Percentiles rank a stretch among this genome's conserved stretches.
These are phyloP conservation scores for Phrixothrix hirtus DNA, from an alignment of 2,888 invertebrate species.

Conservation along the genomic window DNA sequence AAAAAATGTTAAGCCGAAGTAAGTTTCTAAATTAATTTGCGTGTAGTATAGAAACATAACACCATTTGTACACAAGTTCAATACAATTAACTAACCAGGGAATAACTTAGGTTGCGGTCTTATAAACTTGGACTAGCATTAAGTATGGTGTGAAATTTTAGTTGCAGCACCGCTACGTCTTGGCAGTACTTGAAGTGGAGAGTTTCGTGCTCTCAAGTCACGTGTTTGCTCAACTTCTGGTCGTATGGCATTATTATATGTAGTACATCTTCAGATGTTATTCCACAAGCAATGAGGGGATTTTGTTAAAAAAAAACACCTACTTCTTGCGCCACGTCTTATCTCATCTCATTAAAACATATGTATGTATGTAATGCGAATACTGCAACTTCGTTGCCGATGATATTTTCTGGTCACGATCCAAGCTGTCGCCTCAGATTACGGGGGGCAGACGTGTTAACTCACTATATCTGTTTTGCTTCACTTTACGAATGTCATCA, in stretches of 20 bases:
- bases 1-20: no score
- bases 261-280: conserved; percentile 1
- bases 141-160: conserved; percentile 29
- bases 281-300: no score
- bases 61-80: conserved; percentile 20
- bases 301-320: no score
- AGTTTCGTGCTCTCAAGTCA: conserved; percentile 37
- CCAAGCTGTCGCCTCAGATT: conserved; percentile 56
- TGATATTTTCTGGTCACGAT: conserved; percentile 55
- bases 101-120: conserved; percentile 25
- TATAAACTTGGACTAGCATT: conserved; percentile 24
- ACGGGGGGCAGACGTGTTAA: conserved; percentile 54
- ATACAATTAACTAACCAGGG: conserved; percentile 27
- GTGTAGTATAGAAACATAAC: conserved; percentile 12
- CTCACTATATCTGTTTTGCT: conserved; percentile 52
- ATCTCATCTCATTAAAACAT: neutral
- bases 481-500: conserved; percentile 38
- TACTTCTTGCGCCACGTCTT: no score
- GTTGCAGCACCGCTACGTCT: conserved; percentile 23
- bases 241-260: conserved; percentile 31
- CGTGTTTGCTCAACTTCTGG: conserved; percentile 42
- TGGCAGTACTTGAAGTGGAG: conserved; percentile 22
- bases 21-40: neutral
- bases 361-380: conserved; percentile 9
- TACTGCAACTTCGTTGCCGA: conserved; percentile 30